Percentiles rank a stretch among this genome's conserved stretches.
These are phyloP conservation scores for Encarsia formosa DNA, from an alignment of 2,888 invertebrate species.

Conservation along the genomic window DNA sequence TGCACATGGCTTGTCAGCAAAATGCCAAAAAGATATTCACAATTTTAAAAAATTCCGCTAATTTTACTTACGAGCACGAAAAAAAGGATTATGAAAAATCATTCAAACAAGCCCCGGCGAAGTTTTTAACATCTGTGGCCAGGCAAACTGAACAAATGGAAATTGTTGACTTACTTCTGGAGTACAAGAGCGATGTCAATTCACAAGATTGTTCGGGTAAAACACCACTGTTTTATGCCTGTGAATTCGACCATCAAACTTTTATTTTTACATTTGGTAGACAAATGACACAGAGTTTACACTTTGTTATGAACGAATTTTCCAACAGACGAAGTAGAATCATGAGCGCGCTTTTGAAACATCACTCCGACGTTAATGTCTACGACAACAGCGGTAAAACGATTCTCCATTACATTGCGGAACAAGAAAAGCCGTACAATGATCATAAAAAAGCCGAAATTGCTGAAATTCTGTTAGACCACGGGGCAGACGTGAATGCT, in stretches of 20 bases:
- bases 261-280: slow-evolving; percentile 2
- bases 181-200: slow-evolving; percentile 5
- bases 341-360: slow-evolving; percentile 1
- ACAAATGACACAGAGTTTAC: not conserved
- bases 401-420: slow-evolving; percentile 5
- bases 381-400: slow-evolving; percentile 2
- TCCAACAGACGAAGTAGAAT: slow-evolving; percentile 1
- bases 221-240: slow-evolving; percentile 16
- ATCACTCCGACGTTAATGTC: slow-evolving; percentile 5
- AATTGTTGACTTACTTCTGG: slow-evolving; percentile 1
- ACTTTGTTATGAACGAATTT: not conserved
- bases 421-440: not conserved
- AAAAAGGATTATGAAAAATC: not conserved
- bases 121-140: slow-evolving; percentile 2
- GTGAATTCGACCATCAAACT: slow-evolving; percentile 13
- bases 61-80: not conserved
- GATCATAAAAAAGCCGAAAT: slow-evolving; percentile 2
- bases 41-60: slow-evolving; percentile 6
- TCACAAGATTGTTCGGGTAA: not conserved
- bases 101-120: slow-evolving; percentile 1
- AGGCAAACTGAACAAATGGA: slow-evolving; percentile 9
- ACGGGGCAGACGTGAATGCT: slow-evolving; percentile 4
- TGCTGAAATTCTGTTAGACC: not conserved
- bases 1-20: slow-evolving; percentile 17
- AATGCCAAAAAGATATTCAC: slow-evolving; percentile 9